phyloP scores from a whole-genome alignment of 2,888 invertebrate genomes.

The Pyrgus malvae region DNA sequence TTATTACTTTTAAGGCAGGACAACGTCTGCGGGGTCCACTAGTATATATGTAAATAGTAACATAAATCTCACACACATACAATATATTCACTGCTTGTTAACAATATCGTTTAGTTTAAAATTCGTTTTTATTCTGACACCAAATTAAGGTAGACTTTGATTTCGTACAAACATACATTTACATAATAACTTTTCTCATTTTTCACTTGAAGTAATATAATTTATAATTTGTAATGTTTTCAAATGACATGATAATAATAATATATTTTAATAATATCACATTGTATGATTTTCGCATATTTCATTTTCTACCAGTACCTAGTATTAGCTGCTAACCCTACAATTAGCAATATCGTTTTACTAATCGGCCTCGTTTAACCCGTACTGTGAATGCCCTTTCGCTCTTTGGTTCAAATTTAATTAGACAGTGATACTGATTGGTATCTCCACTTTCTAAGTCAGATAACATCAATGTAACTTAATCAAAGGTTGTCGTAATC shows the following conservation, averaged over 20 bases:
- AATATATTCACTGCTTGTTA: no score
- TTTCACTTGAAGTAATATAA: neutral
- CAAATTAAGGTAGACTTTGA: no score
- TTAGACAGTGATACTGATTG: conserved; percentile 22
- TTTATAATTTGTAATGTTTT: no score
- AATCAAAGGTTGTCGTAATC: conserved; percentile 1
- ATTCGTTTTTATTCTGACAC: no score
- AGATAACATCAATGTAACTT: conserved; percentile 14
- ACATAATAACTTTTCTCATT: neutral
- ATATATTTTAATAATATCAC: neutral
- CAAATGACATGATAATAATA: no score
- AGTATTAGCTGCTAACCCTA: conserved; percentile 16
- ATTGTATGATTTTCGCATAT: neutral
- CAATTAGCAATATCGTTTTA: conserved; percentile 27
- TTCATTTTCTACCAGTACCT: conserved; percentile 4
- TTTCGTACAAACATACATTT: neutral
- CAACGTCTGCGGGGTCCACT: no score
- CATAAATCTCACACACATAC: no score
- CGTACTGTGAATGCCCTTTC: conserved; percentile 20
- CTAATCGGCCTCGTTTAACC: conserved; percentile 24
- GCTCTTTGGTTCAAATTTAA: conserved; percentile 15
- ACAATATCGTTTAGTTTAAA: no score
- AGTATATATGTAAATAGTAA: no score
- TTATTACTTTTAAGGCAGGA: no score
- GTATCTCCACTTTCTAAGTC: conserved; percentile 21